phyloP scores from a whole-genome alignment of 2,888 invertebrate species.

The Lypha dubia region DNA sequence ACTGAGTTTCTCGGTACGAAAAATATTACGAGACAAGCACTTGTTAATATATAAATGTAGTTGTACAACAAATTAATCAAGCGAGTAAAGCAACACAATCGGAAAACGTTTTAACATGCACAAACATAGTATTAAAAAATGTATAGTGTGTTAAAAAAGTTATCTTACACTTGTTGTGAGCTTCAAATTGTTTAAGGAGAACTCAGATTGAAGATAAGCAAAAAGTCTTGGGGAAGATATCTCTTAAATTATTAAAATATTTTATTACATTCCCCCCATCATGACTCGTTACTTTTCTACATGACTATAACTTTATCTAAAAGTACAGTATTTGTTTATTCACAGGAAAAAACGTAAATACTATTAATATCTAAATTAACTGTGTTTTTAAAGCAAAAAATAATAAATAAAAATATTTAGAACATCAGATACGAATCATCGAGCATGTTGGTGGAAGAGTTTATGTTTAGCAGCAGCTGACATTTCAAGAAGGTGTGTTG shows the following conservation, averaged over 20 bases:
- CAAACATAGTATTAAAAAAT: slow-evolving; percentile 27
- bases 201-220: background rate
- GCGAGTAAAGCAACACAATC: slow-evolving; percentile 64
- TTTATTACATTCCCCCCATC: background rate
- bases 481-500: slow-evolving; percentile 45
- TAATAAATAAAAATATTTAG: slow-evolving; percentile 34
- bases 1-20: slow-evolving; percentile 15
- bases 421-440: slow-evolving; percentile 61
- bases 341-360: slow-evolving; percentile 24
- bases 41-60: background rate
- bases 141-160: slow-evolving; percentile 23
- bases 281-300: background rate
- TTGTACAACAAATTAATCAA: slow-evolving; percentile 46
- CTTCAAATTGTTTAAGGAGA: too few species aligned
- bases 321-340: slow-evolving; percentile 35
- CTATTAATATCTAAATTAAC: slow-evolving; percentile 9
- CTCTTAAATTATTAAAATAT: background rate
- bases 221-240: background rate
- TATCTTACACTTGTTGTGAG: background rate
- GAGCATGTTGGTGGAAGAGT: slow-evolving; percentile 36
- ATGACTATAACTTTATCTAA: slow-evolving; percentile 1
- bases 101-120: slow-evolving; percentile 59
- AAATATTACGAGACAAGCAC: background rate
- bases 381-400: slow-evolving; percentile 18
- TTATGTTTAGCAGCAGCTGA: slow-evolving; percentile 1